Base-by-base conservation (phyloP, 2,113 vertebrate species). In the Siniperca knerii region DNA sequence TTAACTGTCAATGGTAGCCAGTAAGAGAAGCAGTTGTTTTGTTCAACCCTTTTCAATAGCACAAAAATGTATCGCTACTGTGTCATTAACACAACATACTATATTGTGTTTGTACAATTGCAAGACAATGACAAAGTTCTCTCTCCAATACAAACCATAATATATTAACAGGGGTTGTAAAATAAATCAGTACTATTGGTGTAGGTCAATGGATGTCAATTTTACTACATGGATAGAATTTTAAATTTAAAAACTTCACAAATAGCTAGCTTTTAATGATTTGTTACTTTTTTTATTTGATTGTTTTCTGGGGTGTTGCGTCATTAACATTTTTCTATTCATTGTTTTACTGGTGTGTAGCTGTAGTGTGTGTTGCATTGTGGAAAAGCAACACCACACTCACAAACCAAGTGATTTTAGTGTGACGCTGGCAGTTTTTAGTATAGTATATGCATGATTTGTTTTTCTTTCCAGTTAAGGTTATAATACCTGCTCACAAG, bases 401-500 rank as follows among this genome's bases (percentile, higher is more conserved):
- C 37, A 69, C 15, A 71, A 33, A 21, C 68, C 9, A 13, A 37
- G 6, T 58, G 20, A 33, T 58, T 55, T 55, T 12, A 55, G 4
- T 66, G 21, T 20, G 48, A 29, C 18, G 9, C 8, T 44, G 29
- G 5, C 20, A 40, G 55, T n/a, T 46, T 74, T 66, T 57, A 23
- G 11, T 64, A 18, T 65, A 29, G 29, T 29, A 29, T 29, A 1
- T 29, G 46, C 8, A 23, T 7, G 12, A 6, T 18, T 21, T 5
- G 72, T 66, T 71, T 15, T 20, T 15, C 12, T 25, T 35, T 23
- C 37, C 65, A 58, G n/a, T 77, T 44, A 52, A 3, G 10, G 7
- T 77, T 62, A 48, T 33, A 60, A 57, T n/a, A 58, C 57, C 42
- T 50, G 25, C 66, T 72, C 57, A 75, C 67, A 83, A 42, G 18